phyloP scores from a whole-genome alignment of 2,113 vertebrate genomes.

The Phyllostomus hastatus region DNA sequence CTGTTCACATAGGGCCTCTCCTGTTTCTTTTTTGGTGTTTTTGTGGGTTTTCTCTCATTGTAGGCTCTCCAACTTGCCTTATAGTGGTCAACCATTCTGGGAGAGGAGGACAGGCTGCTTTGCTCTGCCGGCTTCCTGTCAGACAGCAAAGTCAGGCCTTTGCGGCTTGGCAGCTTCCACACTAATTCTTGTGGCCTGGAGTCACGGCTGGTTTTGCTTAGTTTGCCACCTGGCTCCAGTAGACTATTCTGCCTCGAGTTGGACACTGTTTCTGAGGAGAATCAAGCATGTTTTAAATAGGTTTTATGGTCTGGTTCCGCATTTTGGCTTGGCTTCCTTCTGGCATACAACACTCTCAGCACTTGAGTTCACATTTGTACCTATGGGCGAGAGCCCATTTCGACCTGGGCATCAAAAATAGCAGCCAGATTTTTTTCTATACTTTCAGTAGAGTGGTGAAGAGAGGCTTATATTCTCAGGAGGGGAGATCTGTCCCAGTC shows the following conservation, averaged over 20 bases:
- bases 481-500: background rate
- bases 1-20: constrained; percentile 34
- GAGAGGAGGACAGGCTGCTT: constrained; percentile 62
- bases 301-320: background rate
- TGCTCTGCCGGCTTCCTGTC: constrained; percentile 74
- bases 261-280: background rate
- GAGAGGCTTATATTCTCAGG: background rate
- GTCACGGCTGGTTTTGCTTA: constrained; percentile 59
- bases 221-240: constrained; percentile 50
- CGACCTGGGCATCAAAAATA: background rate
- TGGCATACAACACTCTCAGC: no score
- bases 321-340: fast-evolving
- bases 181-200: constrained; percentile 64
- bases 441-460: background rate
- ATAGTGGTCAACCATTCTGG: constrained; percentile 63
- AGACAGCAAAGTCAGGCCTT: constrained; percentile 63
- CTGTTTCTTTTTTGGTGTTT: constrained; percentile 70
- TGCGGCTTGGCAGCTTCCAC: constrained; percentile 67
- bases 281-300: background rate
- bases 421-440: background rate
- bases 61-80: constrained; percentile 60
- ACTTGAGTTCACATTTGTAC: background rate
- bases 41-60: constrained; percentile 67
- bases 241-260: background rate
- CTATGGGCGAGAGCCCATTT: background rate